Evolutionary conservation across 2,113 vertebrate species (phyloP).

Genomic region (Proterorhinus semilunaris): DNA sequence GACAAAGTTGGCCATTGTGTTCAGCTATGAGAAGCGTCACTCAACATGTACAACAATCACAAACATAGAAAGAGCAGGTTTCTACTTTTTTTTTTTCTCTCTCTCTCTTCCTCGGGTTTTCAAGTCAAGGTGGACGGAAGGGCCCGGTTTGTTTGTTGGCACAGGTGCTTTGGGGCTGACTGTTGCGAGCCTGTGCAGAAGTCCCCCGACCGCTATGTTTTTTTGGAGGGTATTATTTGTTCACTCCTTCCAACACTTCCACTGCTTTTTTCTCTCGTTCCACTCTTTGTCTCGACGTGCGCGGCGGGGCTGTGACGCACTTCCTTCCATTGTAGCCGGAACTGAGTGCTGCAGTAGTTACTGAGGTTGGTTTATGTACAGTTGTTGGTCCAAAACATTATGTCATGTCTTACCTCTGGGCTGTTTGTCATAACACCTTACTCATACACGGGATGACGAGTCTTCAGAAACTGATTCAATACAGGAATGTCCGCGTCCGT

Average conservation of each 20-base stretch:
- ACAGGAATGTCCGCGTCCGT: background rate
- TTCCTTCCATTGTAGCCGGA: slow-evolving; percentile 81
- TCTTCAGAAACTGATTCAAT: background rate
- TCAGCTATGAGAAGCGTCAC: slow-evolving; percentile 31
- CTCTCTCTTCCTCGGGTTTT: slow-evolving; percentile 51
- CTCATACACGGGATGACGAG: background rate
- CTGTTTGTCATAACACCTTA: background rate
- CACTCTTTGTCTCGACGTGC: slow-evolving; percentile 69
- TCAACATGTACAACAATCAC: slow-evolving; percentile 40
- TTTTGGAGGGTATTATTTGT: slow-evolving; percentile 58
- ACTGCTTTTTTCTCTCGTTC: slow-evolving; percentile 60
- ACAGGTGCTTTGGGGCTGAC: slow-evolving; percentile 56
- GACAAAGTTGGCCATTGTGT: slow-evolving; percentile 67
- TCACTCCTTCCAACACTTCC: slow-evolving; percentile 73
- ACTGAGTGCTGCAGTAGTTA: slow-evolving; percentile 56
- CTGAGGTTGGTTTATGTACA: slow-evolving; percentile 32
- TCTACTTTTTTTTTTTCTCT: slow-evolving; percentile 36
- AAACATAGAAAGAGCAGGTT: background rate
- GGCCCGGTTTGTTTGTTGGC: slow-evolving; percentile 46
- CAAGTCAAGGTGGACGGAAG: slow-evolving; percentile 54
- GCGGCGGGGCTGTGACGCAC: slow-evolving; percentile 67
- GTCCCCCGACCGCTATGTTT: slow-evolving; percentile 60
- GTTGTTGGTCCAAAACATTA: background rate
- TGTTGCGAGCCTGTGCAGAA: slow-evolving; percentile 45
- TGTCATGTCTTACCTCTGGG: background rate